Percentiles rank a stretch among this genome's conserved stretches.
phyloP scores from a whole-genome alignment of 2,113 vertebrate genomes.

The Lycocorax pyrrhopterus region DNA sequence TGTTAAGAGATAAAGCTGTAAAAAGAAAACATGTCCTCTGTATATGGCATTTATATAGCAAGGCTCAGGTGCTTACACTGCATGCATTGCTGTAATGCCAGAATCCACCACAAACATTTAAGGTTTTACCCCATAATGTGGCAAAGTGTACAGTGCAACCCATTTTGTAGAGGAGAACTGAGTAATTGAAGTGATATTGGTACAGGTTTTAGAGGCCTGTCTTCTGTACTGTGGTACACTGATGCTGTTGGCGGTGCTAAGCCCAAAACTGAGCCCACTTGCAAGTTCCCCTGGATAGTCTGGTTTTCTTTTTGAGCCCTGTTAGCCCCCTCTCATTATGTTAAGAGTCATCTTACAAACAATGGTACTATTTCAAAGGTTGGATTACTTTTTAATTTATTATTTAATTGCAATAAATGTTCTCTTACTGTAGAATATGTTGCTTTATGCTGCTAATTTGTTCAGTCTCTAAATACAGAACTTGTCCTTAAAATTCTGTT shows the following conservation, averaged over 20 bases:
- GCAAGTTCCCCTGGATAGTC: not conserved
- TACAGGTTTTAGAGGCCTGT: not conserved
- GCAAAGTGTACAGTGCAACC: fast-evolving
- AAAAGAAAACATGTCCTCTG: not conserved
- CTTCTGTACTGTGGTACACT: fast-evolving
- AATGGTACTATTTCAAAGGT: not conserved
- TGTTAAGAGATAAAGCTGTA: not conserved
- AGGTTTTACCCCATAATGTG: not conserved
- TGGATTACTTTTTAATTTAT: not conserved
- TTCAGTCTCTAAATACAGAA: not conserved
- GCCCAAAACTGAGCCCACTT: not conserved
- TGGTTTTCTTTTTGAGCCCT: not conserved
- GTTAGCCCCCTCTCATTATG: not conserved
- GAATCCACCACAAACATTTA: not conserved
- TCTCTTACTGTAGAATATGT: not conserved
- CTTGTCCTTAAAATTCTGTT: not conserved
- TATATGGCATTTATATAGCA: not conserved
- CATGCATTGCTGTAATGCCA: fast-evolving
- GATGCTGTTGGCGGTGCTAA: not conserved
- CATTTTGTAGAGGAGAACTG: not conserved
- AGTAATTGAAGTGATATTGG: not conserved
- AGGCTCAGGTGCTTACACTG: not conserved
- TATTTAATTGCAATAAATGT: not conserved
- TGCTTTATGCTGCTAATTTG: not conserved
- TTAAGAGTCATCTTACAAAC: not conserved